These are phyloP conservation scores for Aphaenogaster ashmeadi DNA, from an alignment of 1,140 invertebrate species.

Conservation along the genomic window DNA sequence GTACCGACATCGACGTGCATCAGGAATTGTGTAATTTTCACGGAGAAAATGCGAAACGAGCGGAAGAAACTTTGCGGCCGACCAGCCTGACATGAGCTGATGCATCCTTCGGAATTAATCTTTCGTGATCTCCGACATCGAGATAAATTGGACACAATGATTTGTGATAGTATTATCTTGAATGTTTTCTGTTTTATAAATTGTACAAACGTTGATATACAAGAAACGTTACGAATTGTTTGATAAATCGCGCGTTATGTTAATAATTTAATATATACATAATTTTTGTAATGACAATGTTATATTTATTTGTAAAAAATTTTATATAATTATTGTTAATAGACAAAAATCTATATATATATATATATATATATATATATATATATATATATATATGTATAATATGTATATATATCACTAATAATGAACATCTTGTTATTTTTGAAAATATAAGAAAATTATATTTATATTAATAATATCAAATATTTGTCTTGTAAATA, in stretches of 20 bases:
- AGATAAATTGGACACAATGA: slow-evolving; percentile 9
- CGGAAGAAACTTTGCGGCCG: slow-evolving; percentile 60
- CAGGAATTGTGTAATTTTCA: slow-evolving; percentile 55
- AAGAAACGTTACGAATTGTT: neutral
- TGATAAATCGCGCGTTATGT: neutral
- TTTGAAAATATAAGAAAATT: no score
- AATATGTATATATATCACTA: neutral
- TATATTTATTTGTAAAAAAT: neutral
- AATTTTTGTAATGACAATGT: neutral
- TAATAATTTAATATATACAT: neutral
- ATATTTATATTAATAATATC: no score
- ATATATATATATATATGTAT: neutral
- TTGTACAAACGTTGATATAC: neutral
- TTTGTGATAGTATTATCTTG: neutral
- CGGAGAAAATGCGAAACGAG: slow-evolving; percentile 47
- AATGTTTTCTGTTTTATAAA: neutral
- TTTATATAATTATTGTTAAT: neutral
- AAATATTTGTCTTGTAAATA: no score
- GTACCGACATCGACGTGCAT: slow-evolving; percentile 70
- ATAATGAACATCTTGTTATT: neutral
- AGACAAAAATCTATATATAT: neutral
- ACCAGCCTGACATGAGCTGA: slow-evolving; percentile 14
- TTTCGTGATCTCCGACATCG: slow-evolving; percentile 17
- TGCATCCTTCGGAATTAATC: slow-evolving; percentile 48
- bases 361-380: neutral